Evolutionary conservation across 2,113 vertebrate genomes (phyloP).

Genomic region (Penelope pileata): DNA sequence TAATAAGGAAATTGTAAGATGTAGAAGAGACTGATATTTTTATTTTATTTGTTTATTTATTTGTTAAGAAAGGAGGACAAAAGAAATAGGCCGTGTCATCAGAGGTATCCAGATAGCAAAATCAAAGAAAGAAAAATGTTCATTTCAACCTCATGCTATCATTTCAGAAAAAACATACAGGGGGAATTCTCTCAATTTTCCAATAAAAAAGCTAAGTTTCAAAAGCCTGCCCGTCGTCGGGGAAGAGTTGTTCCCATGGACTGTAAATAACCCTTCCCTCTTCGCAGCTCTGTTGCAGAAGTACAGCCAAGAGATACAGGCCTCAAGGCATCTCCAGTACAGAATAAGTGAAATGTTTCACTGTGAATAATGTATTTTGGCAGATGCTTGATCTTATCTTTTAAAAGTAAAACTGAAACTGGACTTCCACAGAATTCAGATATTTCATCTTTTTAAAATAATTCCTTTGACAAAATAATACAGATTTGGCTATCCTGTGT

Average conservation of each 20-base stretch:
- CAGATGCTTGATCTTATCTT: slow-evolving; percentile 52
- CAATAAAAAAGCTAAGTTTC: background rate
- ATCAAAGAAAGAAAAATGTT: slow-evolving; percentile 5
- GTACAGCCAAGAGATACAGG: slow-evolving; percentile 12
- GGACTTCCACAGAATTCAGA: slow-evolving; percentile 33
- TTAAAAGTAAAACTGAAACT: slow-evolving; percentile 48
- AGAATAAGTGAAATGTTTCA: slow-evolving; percentile 50
- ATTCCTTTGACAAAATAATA: slow-evolving; percentile 34
- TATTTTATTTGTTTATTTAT: background rate
- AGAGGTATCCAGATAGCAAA: background rate
- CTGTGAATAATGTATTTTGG: slow-evolving; percentile 60
- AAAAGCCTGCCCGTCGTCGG: background rate
- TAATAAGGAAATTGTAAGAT: background rate
- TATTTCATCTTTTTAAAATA: slow-evolving; percentile 17
- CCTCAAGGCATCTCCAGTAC: slow-evolving; percentile 24
- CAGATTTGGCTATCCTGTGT: background rate
- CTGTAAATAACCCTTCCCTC: slow-evolving; percentile 50
- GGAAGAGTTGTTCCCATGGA: background rate
- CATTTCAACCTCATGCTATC: background rate
- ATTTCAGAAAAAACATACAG: background rate
- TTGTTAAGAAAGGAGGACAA: background rate
- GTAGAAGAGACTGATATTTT: fast-evolving
- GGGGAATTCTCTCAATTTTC: background rate
- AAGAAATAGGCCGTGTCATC: background rate
- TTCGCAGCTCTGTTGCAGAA: slow-evolving; percentile 23